These are phyloP conservation scores for Eulemur rufifrons DNA, from an alignment of 2,113 vertebrate genomes.

Conservation along the genomic window DNA sequence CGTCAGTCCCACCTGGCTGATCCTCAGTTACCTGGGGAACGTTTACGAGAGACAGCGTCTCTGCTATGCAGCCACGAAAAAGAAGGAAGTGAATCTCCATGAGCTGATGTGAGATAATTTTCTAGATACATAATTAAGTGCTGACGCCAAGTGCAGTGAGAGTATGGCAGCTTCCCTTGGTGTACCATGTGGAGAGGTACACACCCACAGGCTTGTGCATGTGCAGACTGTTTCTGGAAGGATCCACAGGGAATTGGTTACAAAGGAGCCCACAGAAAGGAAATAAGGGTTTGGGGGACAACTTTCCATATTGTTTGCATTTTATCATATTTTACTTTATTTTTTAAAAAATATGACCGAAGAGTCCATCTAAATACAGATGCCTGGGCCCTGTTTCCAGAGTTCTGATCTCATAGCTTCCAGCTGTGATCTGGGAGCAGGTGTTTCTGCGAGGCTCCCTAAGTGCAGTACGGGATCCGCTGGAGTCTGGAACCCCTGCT, in stretches of 20 bases:
- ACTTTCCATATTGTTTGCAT: neutral
- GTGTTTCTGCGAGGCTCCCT: neutral
- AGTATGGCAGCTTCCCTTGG: neutral
- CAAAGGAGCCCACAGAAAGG: neutral
- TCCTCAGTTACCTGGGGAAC: neutral
- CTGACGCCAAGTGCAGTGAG: no score
- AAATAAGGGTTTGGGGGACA: neutral
- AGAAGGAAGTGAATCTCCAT: neutral
- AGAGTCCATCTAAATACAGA: neutral
- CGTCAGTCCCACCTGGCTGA: fast-evolving
- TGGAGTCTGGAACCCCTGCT: neutral
- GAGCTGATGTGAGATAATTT: fast-evolving
- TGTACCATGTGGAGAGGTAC: neutral
- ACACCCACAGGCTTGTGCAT: fast-evolving
- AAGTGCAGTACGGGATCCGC: fast-evolving
- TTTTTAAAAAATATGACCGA: neutral
- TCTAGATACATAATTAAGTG: no score
- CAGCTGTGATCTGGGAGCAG: neutral
- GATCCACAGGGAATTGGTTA: fast-evolving
- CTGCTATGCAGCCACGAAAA: fast-evolving
- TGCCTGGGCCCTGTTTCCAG: neutral
- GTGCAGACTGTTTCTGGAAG: neutral
- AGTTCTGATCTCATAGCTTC: neutral
- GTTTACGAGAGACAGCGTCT: no score
- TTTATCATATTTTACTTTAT: neutral